Evolutionary conservation across 2,888 invertebrate genomes (phyloP), one percentile per base, ranked within the genome.

Genomic region (Cephus spinipes): DNA sequence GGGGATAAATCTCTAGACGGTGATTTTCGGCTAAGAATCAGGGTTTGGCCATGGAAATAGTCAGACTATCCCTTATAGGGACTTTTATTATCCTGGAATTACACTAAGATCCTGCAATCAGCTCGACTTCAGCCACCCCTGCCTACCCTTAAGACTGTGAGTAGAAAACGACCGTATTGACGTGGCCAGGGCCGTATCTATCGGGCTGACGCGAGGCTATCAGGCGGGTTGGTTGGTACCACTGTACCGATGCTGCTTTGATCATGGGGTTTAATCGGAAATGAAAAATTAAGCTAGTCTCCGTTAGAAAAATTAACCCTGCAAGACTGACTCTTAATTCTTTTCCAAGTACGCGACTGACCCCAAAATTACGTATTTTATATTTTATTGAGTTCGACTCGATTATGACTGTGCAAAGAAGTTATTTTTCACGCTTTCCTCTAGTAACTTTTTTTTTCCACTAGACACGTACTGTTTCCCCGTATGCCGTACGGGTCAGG

Each of bases 151-250:
- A 55, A 15, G 71, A 32, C 71, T 71, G 3, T 31, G 71, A 71
- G 71, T 71, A 71, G 71, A 71, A 30, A 71, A 71, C 71, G 15
- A 31, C 30, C 32, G 32, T 71, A 71, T 71, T 30, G 71, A 31
- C 71, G 12, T 4, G 15, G 31, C 32, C 32, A 32, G 71, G 32
- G 31, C 11, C 32, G 71, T 71, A 31, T 31, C 71, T 6, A 71
- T 9, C 71, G 11, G 31, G 31, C 2, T 32, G 12, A 23, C 9
- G 11, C 0, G 34, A 34, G 34, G 34, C 9, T 34, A 11, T 34
- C 34, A 11, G 6, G 6, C 0, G 40, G 15, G 40, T 23, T 40
- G 40, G 40, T 40, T 55, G 40, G 23, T 23, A 55, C 23, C 40
- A 55, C 15, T 55, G 23, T 15, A 23, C 23, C 40, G 9, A 15